Evolutionary conservation across 2,797 vertebrate species (phyloP).

Genomic region (Hafferia zeledoni): DNA sequence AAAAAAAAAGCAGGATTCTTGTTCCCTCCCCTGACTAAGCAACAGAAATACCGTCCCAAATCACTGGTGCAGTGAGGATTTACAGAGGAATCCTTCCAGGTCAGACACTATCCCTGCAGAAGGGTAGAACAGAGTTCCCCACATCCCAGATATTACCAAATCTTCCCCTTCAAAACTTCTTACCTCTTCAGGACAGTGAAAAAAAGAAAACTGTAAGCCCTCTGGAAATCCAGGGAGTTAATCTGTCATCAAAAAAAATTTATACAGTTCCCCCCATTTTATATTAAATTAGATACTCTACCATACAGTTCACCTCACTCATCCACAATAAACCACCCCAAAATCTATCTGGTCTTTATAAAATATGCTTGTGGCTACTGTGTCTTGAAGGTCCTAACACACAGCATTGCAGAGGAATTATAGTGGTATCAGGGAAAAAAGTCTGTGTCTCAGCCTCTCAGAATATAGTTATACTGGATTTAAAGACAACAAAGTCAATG

Average conservation of each 20-base stretch:
- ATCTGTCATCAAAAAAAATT: not conserved
- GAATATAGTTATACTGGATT: not conserved
- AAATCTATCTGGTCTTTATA: not conserved
- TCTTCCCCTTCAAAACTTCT: not conserved
- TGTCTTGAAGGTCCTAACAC: not conserved
- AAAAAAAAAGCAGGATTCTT: not conserved
- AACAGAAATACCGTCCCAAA: not conserved
- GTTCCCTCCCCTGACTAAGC: not conserved
- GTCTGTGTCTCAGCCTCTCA: not conserved
- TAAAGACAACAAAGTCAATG: not conserved
- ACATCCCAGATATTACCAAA: accelerated
- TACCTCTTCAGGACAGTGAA: not conserved
- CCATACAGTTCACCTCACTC: not conserved
- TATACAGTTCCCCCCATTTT: not conserved
- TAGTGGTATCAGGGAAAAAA: not conserved
- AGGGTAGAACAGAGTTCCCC: not conserved
- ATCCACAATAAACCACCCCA: not conserved
- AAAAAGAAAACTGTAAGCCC: not conserved
- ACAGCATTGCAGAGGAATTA: not conserved
- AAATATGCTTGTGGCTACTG: not conserved
- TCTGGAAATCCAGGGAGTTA: not conserved
- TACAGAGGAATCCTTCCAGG: not conserved
- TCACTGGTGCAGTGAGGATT: not conserved
- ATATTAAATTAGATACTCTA: not conserved
- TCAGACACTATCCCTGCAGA: not conserved